Evolutionary conservation across 2,113 vertebrate genomes (phyloP).

Genomic region (Ploceus nigricollis): DNA sequence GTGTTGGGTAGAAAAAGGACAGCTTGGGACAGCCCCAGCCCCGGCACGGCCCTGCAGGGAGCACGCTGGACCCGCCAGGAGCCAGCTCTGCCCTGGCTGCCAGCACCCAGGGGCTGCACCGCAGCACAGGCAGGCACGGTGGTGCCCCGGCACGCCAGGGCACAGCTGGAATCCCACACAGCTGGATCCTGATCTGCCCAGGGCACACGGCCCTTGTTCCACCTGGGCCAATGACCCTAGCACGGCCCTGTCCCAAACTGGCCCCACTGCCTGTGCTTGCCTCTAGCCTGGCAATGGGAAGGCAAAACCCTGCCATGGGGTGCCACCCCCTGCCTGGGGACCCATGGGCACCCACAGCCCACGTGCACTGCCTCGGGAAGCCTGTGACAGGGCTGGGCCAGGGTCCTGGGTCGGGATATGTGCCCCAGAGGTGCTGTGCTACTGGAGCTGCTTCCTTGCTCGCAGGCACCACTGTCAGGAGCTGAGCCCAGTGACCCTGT

Average conservation of each 20-base stretch:
- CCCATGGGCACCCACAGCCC: rapidly evolving
- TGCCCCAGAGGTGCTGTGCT: background rate
- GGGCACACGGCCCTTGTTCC: rapidly evolving
- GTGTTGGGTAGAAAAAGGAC: background rate
- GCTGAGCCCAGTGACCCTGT: background rate
- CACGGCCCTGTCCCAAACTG: background rate
- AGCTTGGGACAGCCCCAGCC: background rate
- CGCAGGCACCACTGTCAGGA: rapidly evolving
- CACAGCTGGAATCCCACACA: background rate
- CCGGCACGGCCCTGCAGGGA: background rate
- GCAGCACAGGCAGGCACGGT: background rate
- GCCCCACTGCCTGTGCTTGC: background rate
- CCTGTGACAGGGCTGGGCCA: background rate
- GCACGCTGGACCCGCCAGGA: rapidly evolving
- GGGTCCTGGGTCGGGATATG: background rate
- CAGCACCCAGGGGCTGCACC: background rate
- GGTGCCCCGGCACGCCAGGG: background rate
- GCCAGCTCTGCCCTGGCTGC: background rate
- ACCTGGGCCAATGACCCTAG: rapidly evolving
- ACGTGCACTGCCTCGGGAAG: background rate
- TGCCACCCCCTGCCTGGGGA: rapidly evolving
- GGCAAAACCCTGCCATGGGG: background rate
- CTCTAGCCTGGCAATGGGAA: background rate
- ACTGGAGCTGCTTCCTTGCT: background rate
- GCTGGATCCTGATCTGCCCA: background rate